Conservation (phyloP, 1,140 invertebrate species). For the Stegodyphus dumicola region DNA sequence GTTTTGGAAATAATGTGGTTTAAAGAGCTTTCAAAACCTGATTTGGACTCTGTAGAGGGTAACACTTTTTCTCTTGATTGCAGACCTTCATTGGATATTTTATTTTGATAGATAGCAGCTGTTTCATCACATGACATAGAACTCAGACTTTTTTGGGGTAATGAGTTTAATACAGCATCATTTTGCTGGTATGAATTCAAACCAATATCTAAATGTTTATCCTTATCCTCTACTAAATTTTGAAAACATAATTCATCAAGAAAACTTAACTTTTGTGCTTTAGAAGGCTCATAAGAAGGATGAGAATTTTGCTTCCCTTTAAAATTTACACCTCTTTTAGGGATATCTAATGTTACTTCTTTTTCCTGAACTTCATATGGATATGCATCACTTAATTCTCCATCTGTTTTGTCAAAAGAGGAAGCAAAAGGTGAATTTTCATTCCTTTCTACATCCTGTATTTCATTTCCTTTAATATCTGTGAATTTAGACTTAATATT, state of each 20-base stretch:
- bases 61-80: neutral
- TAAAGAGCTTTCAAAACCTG: neutral
- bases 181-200: neutral
- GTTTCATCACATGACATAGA: conserved; percentile 1
- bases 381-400: neutral
- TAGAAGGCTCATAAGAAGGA: no score
- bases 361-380: neutral
- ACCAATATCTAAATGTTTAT: no score
- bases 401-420: neutral
- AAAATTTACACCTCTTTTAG: neutral
- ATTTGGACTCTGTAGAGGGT: neutral
- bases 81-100: neutral
- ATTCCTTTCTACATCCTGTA: neutral
- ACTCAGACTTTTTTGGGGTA: neutral
- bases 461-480: no score
- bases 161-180: neutral
- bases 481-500: no score
- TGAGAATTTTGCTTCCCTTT: neutral
- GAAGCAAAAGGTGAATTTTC: neutral
- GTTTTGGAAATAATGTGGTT: conserved; percentile 30
- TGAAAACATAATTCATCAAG: conserved; percentile 21
- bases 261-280: neutral
- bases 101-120: no score
- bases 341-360: neutral
- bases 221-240: neutral